A percentile compares a stretch with the other conserved stretches of the same genome.
Evolutionary conservation across 2,888 invertebrate species (phyloP).

Genomic region (Neoitamus cyanurus): DNA sequence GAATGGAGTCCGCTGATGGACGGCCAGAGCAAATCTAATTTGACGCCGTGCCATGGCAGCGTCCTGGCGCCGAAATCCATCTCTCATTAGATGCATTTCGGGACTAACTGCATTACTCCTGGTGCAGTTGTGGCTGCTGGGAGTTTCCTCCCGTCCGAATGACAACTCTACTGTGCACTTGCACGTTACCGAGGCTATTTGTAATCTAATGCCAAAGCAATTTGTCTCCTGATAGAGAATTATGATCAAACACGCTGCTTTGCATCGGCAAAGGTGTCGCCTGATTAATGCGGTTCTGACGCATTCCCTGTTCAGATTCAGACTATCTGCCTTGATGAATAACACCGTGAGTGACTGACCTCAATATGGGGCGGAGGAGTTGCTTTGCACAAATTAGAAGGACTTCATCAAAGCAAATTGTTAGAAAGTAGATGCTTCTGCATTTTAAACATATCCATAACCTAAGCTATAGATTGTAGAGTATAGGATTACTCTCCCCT

Average conservation of each 20-base stretch:
- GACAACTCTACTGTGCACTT: neutral
- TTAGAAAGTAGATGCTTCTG: too few relatives aligned
- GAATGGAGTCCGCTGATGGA: constrained; percentile 43
- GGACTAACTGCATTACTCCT: constrained; percentile 25
- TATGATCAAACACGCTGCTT: constrained; percentile 39
- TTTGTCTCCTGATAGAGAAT: constrained; percentile 44
- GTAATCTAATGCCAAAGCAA: constrained; percentile 47
- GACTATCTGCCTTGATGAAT: neutral
- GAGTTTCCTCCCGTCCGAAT: neutral
- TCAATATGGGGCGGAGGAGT: neutral
- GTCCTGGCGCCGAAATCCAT: constrained; percentile 43
- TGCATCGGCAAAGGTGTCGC: constrained; percentile 10
- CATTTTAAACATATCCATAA: too few relatives aligned
- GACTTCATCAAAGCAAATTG: neutral
- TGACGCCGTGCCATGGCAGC: neutral
- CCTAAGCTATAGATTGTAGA: too few relatives aligned
- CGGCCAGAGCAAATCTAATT: constrained; percentile 46
- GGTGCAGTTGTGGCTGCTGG: constrained; percentile 38
- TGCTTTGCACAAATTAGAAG: neutral
- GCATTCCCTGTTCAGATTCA: neutral
- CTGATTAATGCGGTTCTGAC: constrained; percentile 32
- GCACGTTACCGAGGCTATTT: neutral
- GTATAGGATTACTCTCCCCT: too few relatives aligned
- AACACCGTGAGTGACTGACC: neutral
- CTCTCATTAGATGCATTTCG: constrained; percentile 47